Evolutionary conservation across 1,140 invertebrate species (phyloP), one percentile per base, ranked within the genome.

Genomic region (Brachionus paranguensis): DNA sequence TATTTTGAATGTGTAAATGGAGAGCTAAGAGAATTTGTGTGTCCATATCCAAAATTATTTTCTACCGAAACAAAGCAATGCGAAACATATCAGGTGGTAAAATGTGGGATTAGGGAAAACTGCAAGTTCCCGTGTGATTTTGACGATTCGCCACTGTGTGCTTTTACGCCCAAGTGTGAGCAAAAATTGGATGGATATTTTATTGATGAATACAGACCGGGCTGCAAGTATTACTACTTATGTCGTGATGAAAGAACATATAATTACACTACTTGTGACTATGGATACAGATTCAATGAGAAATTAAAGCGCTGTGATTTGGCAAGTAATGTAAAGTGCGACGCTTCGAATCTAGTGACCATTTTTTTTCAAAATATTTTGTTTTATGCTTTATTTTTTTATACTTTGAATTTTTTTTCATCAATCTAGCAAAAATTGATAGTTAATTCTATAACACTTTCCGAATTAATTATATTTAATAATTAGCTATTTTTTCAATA

Each of bases 1-100:
- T 84, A 84, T 50, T 84, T 50, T 43, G 83, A 84, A 76, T 84
- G 83, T 47, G 64, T 84, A 37, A 84, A 74, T 60, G 83, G 83
- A 17, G 64, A 84, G 11, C 14, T 84, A 50, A 84, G 64, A 84
- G 64, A 70, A 24, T 47, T 47, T 47, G 68, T 84, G 0, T 84
- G 83, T 76, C 83, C 83, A 33, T 84, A 70, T 47, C 83, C 64
- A 47, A 70, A 84, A 27, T 24, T 84, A 1, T 84, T 70, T 64
- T 50, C 64, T 1, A 60, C 53, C 12, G 83, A 84, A 43, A 84
- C 83, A 53, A 84, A 84, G 27, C 65, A 47, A 60, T 84, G 83
- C 41, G 83, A 84, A 43, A 72, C 45, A 29, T 84, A 70, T 84
- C 83, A 84, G 20, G 53, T 84, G 12, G 83, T 84, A 17, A 84